Base-by-base conservation (phyloP, 1,140 invertebrate species). In the Drosophila ohnishii region DNA sequence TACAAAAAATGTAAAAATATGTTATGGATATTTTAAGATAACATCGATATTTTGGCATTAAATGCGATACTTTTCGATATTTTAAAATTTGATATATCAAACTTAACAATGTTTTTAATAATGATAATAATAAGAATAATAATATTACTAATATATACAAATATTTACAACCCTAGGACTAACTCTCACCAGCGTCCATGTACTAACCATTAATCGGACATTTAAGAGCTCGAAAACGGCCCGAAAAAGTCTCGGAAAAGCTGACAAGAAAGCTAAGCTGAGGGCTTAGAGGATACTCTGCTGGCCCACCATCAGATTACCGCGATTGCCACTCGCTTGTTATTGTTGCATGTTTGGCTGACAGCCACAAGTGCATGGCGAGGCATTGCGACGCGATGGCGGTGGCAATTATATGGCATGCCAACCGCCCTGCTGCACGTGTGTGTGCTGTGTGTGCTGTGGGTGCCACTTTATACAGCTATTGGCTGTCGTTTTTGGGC, bases 321-420 rank as follows among this genome's bases (percentile, higher is more conserved):
- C 16, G 30, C 10, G 9, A 19, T 25, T 37, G 34, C 34, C 48
- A 19, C 32, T 47, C 48, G 45, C 61, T 67, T 60, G 72, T 65
- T 75, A 75, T 75, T 75, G 73, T 75, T 80, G 60, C 82, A 76
- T 75, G 70, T 78, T 87, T 86, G 83, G 83, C 83, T 82, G 83
- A 87, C 83, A 87, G 82, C 83, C 82, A 82, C 83, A 86, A 86
- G 82, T 86, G 82, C 75, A 79, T 76, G 63, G 70, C 75, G 59
- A 65, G 72, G 61, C 51, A 22, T 22, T 53, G n/a, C 30, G 32
- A 72, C 55, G 37, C 50, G 30, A 34, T 53, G 51, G 32, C 51
- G 44, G 28, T 66, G 75, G 75, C 80, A 83, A 83, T 83, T 76
- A 81, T 72, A 60, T 63, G 30, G 50, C 63, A 75, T 53, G 51